Base-by-base conservation (phyloP, 2,888 invertebrate genomes). In the Philereme vetulata region DNA sequence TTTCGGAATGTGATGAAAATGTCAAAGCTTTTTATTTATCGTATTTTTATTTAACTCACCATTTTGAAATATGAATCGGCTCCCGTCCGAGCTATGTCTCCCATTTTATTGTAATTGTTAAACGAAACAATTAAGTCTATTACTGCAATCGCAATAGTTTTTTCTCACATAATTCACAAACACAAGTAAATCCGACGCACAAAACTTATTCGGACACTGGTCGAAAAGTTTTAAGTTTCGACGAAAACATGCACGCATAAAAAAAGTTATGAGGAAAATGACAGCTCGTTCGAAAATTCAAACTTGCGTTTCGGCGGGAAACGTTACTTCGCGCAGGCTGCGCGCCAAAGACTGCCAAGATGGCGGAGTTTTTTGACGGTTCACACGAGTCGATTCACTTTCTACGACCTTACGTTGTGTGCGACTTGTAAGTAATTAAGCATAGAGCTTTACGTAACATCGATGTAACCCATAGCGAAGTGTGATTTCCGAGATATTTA, bases 361-460 rank as follows among this genome's bases (percentile, higher is more conserved):
- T 89, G 90, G 90, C 87, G 88, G 86, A 72, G 85, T 90, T 90
- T 89, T 92, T 90, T 87, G 90, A 88, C 86, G 86, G 89, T 90
- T 92, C 91, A 91, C 91, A 90, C 89, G 83, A 88, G 90, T 83
- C 91, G 85, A 90, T 90, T 92, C 90, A 92, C 91, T 92, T 92
- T 92, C 91, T 92, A 92, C 90, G 91, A 91, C 91, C 91, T 92
- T 91, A 92, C 84, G 83, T 85, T 87, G 86, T 90, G 86, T 90
- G 86, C 84, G 87, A 85, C 86, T 86, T 81, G 83, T 88, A 88
- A 90, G 83, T 90, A 90, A 92, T 91, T 90, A 91, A 86, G 84
- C 85, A 86, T 88, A 84, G 81, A 85, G 78, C 75, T 88, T 91
- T 91, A 91, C 91, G 90, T 91, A 92, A 92, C 69, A 71, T 66